Base-by-base conservation (phyloP, 2,888 invertebrate species). In the Mythimna loreyi region DNA sequence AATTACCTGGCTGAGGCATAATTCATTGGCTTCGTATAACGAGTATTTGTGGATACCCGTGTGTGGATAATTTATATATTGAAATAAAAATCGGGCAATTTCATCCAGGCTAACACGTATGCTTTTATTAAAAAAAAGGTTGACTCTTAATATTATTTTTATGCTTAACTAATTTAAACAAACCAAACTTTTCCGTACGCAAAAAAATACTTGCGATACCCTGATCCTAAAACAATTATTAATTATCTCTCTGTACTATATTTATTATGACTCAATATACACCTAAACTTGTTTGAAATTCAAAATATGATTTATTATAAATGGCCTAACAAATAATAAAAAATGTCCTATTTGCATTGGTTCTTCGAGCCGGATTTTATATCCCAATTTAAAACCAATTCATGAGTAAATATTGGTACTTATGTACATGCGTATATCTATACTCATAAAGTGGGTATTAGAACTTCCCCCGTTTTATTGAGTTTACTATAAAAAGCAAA, bases 1-100 rank as follows among this genome's bases (percentile, higher is more conserved):
- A 96, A 96, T 96, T 96, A 96, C 95, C 94, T 94, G 90, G 88
- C 95, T 92, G 92, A 93, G 94, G 93, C 94, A 94, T 94, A 95
- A 96, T 95, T 95, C 94, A 95, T 95, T 93, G 93, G 93, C 88
- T 90, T 90, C 88, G 89, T 84, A 72, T 85, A 91, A 92, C 91
- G 91, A 89, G 87, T 91, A 91, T 92, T 92, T 92, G 92, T 91
- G 91, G 88, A 88, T 85, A 84, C 83, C 80, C 89, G 82, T 87
- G 87, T 90, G 91, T 90, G 91, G 85, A 85, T 87, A 89, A 86
- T 83, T 87, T 85, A 82, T 85, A 78, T 80, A 83, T 80, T 74
- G 63, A 73, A 71, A 72, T 64, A 75, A 75, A 72, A 67, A 77
- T 74, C 45, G 21, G 30, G 13, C 36, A 36, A 9, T 65, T 33